These are phyloP conservation scores for Poliocrania exsul DNA, from an alignment of 2,797 vertebrate species.

Conservation along the genomic window DNA sequence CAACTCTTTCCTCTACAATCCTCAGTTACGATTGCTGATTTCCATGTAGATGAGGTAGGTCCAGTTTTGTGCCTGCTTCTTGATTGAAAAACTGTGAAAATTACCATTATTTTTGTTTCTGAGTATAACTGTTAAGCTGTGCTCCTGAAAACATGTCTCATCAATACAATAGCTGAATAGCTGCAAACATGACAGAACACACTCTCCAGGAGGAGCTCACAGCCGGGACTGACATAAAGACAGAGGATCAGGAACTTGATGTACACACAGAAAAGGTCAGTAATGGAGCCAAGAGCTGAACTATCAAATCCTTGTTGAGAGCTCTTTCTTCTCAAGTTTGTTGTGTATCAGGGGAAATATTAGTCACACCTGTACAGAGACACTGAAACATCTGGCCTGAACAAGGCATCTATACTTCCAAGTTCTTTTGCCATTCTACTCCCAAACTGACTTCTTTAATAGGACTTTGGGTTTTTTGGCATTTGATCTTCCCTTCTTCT, in stretches of 20 bases:
- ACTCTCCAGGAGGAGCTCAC: background rate
- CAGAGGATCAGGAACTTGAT: background rate
- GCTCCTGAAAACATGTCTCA: background rate
- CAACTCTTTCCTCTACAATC: background rate
- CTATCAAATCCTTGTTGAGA: background rate
- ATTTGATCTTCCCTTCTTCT: constrained; percentile 39
- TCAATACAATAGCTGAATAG: background rate
- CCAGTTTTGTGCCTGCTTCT: background rate
- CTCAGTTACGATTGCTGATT: background rate
- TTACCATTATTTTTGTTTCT: background rate
- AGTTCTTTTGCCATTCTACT: constrained; percentile 11
- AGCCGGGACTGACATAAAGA: background rate
- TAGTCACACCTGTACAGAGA: constrained; percentile 51
- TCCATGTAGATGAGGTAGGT: background rate
- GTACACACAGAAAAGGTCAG: background rate
- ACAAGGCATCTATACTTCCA: background rate
- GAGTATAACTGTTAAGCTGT: background rate
- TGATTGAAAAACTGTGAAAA: background rate
- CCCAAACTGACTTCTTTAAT: constrained; percentile 19
- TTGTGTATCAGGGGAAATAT: constrained; percentile 15
- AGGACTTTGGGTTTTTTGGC: background rate
- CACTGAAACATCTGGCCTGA: constrained; percentile 6
- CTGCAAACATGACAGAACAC: background rate
- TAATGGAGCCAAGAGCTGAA: background rate
- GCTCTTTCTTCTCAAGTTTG: constrained; percentile 17